Base-by-base conservation (phyloP, 37 sponge, comb jelly and placozoan genomes). In the Spongilla lacustris region DNA sequence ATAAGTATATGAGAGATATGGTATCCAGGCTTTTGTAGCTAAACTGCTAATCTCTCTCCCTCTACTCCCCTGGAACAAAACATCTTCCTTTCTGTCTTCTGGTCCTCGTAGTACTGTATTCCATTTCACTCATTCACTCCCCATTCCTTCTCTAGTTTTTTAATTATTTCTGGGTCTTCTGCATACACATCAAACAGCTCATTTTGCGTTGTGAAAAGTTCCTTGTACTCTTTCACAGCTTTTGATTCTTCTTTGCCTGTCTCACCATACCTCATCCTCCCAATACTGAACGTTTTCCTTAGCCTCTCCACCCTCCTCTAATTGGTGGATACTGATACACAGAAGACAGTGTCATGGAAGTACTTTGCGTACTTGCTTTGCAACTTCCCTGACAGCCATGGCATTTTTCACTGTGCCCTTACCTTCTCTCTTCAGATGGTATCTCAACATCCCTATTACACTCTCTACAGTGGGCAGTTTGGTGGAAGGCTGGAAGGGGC, bases 201-300 rank as follows among this genome's bases (percentile, higher is more conserved):
- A 58, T 58, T 58, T 58, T 58, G 58, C 58, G 4, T 58, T 58
- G 58, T 58, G 21, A 58, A 58, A 6, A 58, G 58, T 58, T 58
- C 58, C 58, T 58, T 58, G 58, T 58, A 58, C 58, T 58, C 58
- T 58, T 58, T 58, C 58, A 58, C 58, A 58, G 58, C 58, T 58
- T 14, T 58, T 58, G 58, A 58, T 58, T 58, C 58, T 58, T 58
- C 58, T 58, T 58, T 58, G 58, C 58, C 58, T 58, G 58, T 19
- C 58, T 58, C 58, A 58, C 58, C 58, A 58, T 58, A 58, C 21
- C 58, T 58, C 58, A 58, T 58, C 58, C 58, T 58, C 58, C 58
- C 58, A 58, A 58, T 17, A 58, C 58, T 58, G 58, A 58, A 58
- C 19, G 58, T 41, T 41, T 41, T 41, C 41, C 41, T 41, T 9